phyloP scores from a whole-genome alignment of 2,888 invertebrate species.

The Catocala fraxini region DNA sequence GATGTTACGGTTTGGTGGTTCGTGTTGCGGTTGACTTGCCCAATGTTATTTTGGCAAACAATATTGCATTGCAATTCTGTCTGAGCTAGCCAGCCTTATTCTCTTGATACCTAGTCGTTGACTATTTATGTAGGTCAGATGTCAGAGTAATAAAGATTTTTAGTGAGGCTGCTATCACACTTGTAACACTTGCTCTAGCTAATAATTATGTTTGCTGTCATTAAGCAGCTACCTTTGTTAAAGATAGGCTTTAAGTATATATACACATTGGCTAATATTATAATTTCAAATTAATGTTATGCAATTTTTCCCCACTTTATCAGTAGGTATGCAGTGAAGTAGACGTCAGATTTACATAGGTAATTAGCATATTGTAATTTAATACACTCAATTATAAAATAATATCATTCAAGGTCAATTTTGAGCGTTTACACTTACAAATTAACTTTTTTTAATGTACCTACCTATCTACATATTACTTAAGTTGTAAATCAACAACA shows the following conservation, averaged over 20 bases:
- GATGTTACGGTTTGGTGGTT: constrained; percentile 63
- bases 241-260: too few relatives aligned
- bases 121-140: constrained; percentile 41
- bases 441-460: background rate
- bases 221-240: too few relatives aligned
- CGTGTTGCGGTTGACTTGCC: constrained; percentile 63
- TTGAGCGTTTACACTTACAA: too few relatives aligned
- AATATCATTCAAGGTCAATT: too few relatives aligned
- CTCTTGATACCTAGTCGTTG: constrained; percentile 38
- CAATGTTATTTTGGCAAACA: constrained; percentile 67
- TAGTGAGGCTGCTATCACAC: constrained; percentile 6
- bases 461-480: background rate
- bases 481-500: background rate
- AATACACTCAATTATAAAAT: too few relatives aligned
- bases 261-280: too few relatives aligned
- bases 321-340: too few relatives aligned
- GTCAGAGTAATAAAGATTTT: constrained; percentile 41
- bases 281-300: too few relatives aligned
- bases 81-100: constrained; percentile 36
- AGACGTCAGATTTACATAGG: background rate
- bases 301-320: too few relatives aligned
- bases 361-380: background rate
- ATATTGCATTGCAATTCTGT: constrained; percentile 66
- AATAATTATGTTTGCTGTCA: too few relatives aligned
- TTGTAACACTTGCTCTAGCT: background rate